phyloP scores from a whole-genome alignment of 2,113 vertebrate species.

The Mystacornis crossleyi region DNA sequence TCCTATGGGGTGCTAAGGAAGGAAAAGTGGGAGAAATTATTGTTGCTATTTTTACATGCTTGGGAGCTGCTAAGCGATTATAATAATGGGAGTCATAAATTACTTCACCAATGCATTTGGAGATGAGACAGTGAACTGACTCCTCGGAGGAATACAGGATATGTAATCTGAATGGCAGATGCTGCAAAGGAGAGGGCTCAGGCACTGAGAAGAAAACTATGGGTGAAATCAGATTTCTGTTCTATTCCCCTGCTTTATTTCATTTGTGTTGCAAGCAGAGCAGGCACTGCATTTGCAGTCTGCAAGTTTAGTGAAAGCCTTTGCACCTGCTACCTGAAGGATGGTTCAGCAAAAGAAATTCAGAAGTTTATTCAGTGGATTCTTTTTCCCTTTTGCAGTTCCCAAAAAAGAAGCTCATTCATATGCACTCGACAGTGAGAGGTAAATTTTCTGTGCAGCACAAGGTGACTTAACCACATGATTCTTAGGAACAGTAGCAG shows the following conservation, averaged over 20 bases:
- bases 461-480: constrained; percentile 43
- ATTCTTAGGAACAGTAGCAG: neutral
- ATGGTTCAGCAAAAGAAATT: constrained; percentile 41
- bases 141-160: neutral
- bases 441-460: constrained; percentile 29
- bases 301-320: neutral
- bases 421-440: constrained; percentile 32
- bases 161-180: neutral
- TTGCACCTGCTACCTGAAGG: constrained; percentile 38
- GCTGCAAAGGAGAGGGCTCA: neutral
- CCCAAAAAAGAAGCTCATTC: constrained; percentile 55
- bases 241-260: neutral
- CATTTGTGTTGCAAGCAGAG: neutral
- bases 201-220: neutral
- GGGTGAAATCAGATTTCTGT: neutral
- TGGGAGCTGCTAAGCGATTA: constrained; percentile 36
- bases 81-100: constrained; percentile 53
- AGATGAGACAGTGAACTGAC: constrained; percentile 35
- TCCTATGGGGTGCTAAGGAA: constrained; percentile 19
- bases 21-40: constrained; percentile 45
- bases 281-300: neutral
- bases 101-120: constrained; percentile 37
- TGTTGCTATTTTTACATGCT: constrained; percentile 61
- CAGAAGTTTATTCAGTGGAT: constrained; percentile 38
- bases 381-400: constrained; percentile 23